Evolutionary conservation across 2,888 invertebrate genomes (phyloP), one percentile per base, ranked within the genome.

Genomic region (Drosophila lacicola): DNA sequence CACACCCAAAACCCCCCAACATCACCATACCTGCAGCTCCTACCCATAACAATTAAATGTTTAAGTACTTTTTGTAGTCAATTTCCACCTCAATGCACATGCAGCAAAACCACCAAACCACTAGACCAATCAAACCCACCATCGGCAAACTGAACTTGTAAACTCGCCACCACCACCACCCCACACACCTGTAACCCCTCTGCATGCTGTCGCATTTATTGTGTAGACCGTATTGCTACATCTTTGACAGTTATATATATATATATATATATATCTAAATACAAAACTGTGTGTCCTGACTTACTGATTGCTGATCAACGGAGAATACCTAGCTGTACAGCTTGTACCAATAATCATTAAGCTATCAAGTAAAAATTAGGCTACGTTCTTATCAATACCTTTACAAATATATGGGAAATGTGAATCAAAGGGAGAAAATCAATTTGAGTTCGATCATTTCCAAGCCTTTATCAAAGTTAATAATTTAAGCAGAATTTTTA

Each of bases 181-280:
- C 25, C 33, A 3, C 14, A 55, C 42, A 53, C 44, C 46, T 37
- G 41, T 37, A 34, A 19, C 9, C 53, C n/a, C 33, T 72, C 49
- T 75, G 75, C 75, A 75, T 75, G 75, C 56, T 47, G 34, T 47
- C 45, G 62, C 70, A 61, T 70, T 70, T 60, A 29, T 61, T 61
- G 61, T 70, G 63, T 75, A 77, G 72, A 55, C 58, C 47, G 54
- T 39, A 63, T 70, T 70, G 70, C 41, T 41, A 39, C 50, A 71
- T 55, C 55, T 37, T 29, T 29, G 29, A 29, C 29, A 29, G 29
- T 29, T 29, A 8, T 8, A 29, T 29, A 29, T 29, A 29, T 8
- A 29, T 29, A 29, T 8, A 8, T 10, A 37, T 14, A 37, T 19
- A 34, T 13, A 19, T 13, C 3, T 34, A 19, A 29, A 29, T 29